Base-by-base conservation (phyloP, 2,797 vertebrate species). In the Pagetopsis macropterus region DNA sequence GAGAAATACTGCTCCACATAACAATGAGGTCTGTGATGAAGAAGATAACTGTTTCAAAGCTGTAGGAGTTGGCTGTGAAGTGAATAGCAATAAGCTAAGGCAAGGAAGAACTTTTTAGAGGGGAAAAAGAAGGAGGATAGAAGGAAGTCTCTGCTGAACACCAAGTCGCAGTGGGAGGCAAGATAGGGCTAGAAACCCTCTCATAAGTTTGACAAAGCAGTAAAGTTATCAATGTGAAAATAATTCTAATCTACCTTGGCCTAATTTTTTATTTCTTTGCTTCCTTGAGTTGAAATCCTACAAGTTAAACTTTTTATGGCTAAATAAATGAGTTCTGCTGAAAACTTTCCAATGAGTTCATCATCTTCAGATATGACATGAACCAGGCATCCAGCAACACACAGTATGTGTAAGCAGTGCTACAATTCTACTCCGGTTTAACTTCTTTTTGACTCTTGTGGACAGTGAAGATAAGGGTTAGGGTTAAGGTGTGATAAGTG, bases 21-120 rank as follows among this genome's bases (percentile, higher is more conserved):
- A 88, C 84, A 91, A 91, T 85, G 88, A 89, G 80, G 75, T 37
- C 33, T 37, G 33, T 50, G 77, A 88, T 82, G 75, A 85, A 84
- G 85, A 80, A 82, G 11, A 59, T 27, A 75, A 27, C 51, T 16
- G 69, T 80, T 88, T 86, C 81, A 82, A 80, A 86, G 86, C 70
- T 46, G 80, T 23, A 51, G 79, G 81, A 83, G 85, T 65, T n/a
- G 16, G 84, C 74, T 82, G 86, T 84, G 85, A 81, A 82, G 71
- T 64, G 90, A 90, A 91, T 83, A 58, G 73, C 73, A 88, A 88
- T 21, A 76, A 81, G 69, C 16, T 46, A 72, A 37, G 4, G 41
- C 17, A 70, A 75, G 58, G 54, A 61, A 40, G 37, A 70, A 75
- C 54, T 84, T 77, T 51, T 70, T 64, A 82, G 58, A 0, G 2